Evolutionary conservation across 2,113 vertebrate species (phyloP).

Genomic region (Syrrhaptes paradoxus): DNA sequence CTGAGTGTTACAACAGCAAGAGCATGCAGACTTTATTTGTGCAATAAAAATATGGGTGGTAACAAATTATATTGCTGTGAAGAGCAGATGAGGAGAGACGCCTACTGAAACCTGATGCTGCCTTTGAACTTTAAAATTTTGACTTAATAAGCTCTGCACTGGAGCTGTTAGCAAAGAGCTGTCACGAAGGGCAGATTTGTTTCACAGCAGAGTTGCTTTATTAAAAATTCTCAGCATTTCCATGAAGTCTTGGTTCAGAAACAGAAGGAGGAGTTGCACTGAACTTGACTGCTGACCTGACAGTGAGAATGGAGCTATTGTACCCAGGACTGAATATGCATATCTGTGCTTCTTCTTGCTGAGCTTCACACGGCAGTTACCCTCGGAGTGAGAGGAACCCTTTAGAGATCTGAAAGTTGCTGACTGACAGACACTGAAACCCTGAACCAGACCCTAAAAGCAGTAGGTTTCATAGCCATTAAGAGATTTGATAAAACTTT

Average conservation of each 20-base stretch:
- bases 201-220: conserved; percentile 46
- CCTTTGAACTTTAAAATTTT: conserved; percentile 65
- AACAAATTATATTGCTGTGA: conserved; percentile 45
- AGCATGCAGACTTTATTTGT: conserved; percentile 8
- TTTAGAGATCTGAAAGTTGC: conserved; percentile 16
- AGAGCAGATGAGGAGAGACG: conserved; percentile 54
- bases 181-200: conserved; percentile 39
- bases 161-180: conserved; percentile 9
- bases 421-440: not conserved
- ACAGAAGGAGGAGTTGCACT: conserved; percentile 55
- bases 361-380: not conserved
- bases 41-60: conserved; percentile 46
- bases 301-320: conserved; percentile 67
- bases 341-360: conserved; percentile 13
- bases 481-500: conserved; percentile 6
- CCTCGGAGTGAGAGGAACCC: not conserved
- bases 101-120: conserved; percentile 59
- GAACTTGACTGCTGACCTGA: conserved; percentile 70
- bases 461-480: not conserved
- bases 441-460: not conserved
- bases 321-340: conserved; percentile 54
- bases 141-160: conserved; percentile 38
- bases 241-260: conserved; percentile 59
- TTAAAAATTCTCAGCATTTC: conserved; percentile 55
- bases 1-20: conserved; percentile 9